Conservation (phyloP, 2,888 invertebrate genomes). For the Clunio marinus region DNA sequence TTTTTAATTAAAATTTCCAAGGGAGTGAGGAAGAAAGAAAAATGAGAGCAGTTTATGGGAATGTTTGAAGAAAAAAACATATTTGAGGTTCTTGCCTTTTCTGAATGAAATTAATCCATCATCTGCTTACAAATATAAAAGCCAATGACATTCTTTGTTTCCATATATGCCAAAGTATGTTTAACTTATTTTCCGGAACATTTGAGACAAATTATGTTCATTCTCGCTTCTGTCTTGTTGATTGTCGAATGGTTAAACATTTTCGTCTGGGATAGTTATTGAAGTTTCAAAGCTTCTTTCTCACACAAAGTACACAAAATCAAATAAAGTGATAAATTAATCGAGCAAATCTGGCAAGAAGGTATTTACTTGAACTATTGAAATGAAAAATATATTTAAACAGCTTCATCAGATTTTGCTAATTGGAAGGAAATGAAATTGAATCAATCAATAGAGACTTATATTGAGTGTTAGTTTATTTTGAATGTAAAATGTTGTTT, state of each 20-base stretch:
- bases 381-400: background rate
- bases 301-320: background rate
- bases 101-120: too few species aligned
- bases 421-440: slow-evolving; percentile 2
- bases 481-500: slow-evolving; percentile 15
- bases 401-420: background rate
- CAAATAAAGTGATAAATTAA: background rate
- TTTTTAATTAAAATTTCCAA: too few species aligned
- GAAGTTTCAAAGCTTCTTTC: background rate
- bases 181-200: too few species aligned
- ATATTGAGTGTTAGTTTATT: background rate
- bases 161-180: too few species aligned
- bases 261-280: background rate
- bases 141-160: too few species aligned
- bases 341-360: background rate
- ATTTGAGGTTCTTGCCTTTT: too few species aligned
- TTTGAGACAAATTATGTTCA: too few species aligned
- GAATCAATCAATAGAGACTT: background rate
- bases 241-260: background rate
- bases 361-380: too few species aligned
- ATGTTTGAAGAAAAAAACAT: too few species aligned
- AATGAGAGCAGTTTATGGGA: too few species aligned
- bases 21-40: too few species aligned
- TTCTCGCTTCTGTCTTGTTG: background rate
- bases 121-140: too few species aligned